These are phyloP conservation scores for Clarias fuscus DNA, from an alignment of 2,797 vertebrate species.

Conservation along the genomic window DNA sequence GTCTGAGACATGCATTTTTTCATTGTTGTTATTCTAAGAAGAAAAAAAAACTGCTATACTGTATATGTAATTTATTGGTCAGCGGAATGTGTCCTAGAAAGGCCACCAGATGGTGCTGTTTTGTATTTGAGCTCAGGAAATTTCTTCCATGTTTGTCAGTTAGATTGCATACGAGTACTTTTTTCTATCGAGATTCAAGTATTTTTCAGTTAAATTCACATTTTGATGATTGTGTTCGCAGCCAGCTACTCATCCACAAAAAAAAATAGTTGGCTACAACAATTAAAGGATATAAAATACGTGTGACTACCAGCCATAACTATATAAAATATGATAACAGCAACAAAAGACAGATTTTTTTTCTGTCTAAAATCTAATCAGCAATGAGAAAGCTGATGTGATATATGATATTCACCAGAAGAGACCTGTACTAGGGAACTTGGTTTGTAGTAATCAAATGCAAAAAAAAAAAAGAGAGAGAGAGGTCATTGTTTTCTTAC, in stretches of 20 bases:
- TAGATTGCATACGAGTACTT: neutral
- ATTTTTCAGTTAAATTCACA: neutral
- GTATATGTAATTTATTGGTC: neutral
- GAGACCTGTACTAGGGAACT: neutral
- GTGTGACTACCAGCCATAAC: neutral
- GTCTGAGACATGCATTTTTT: neutral
- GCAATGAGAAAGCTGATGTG: neutral
- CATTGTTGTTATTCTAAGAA: neutral
- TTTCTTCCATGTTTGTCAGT: neutral
- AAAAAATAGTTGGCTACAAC: neutral
- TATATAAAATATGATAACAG: neutral
- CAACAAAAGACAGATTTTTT: neutral
- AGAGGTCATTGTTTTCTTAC: neutral
- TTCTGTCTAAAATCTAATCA: neutral
- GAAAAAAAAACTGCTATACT: neutral
- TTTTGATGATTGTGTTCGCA: neutral
- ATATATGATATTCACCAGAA: neutral
- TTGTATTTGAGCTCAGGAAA: neutral
- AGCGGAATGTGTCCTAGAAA: neutral
- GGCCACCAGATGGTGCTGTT: neutral
- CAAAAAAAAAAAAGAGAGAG: neutral
- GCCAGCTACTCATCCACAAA: neutral
- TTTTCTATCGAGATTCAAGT: neutral
- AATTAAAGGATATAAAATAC: neutral
- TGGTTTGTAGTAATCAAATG: neutral